phyloP scores from a whole-genome alignment of 2,888 invertebrate species.

The Nemurella pictetii region DNA sequence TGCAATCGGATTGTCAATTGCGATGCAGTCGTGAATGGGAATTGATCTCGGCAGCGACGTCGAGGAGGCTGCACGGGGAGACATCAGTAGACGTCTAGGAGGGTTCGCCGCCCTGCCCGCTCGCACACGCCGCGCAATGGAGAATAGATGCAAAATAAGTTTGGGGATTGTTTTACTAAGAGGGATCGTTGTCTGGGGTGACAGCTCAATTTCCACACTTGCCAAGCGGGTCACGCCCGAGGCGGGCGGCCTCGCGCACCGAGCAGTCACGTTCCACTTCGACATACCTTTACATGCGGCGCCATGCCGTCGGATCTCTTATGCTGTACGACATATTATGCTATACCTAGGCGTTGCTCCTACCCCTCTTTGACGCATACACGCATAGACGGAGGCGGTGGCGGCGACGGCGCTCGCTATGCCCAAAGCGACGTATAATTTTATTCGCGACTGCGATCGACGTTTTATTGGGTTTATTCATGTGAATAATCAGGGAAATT shows the following conservation, averaged over 20 bases:
- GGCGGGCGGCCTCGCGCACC: neutral
- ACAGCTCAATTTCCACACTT: conserved; percentile 39
- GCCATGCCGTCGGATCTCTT: neutral
- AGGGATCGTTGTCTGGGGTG: conserved; percentile 33
- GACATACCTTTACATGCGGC: neutral
- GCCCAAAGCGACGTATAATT: neutral
- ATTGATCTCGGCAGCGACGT: neutral
- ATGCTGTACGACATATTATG: neutral
- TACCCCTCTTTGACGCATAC: too few species aligned
- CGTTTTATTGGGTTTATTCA: neutral
- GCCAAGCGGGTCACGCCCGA: conserved; percentile 35
- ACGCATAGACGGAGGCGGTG: too few species aligned
- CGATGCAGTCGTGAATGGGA: neutral
- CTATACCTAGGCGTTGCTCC: neutral
- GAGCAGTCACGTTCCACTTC: conserved; percentile 27
- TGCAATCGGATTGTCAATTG: neutral
- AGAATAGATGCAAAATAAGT: conserved; percentile 21
- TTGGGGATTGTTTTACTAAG: conserved; percentile 28
- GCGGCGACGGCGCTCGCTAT: neutral
- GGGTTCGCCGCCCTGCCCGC: neutral
- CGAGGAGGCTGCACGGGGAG: too few species aligned
- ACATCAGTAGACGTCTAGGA: too few species aligned
- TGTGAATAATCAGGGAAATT: neutral
- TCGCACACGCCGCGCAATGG: neutral
- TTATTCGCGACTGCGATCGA: neutral